These are phyloP conservation scores for Eriocheir sinensis DNA, from an alignment of 1,140 invertebrate genomes.

Conservation along the genomic window DNA sequence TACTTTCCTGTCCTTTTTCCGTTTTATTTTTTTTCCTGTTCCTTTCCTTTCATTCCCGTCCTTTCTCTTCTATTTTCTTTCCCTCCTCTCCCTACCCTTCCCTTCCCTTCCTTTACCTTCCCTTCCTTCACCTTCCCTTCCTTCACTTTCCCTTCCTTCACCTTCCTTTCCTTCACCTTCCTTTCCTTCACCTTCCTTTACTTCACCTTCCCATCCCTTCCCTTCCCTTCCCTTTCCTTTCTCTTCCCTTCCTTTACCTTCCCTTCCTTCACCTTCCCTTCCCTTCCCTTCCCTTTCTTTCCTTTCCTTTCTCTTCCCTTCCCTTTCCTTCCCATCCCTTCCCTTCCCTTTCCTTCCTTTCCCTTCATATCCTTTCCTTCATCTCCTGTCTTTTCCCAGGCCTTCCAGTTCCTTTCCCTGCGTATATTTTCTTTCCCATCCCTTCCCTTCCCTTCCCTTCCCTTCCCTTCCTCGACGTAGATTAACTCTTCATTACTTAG, in stretches of 20 bases:
- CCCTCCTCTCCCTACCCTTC: too few species aligned
- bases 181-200: too few species aligned
- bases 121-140: too few species aligned
- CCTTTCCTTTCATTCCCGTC: too few species aligned
- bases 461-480: background rate
- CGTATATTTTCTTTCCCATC: background rate
- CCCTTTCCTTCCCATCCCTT: background rate
- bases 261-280: background rate
- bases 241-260: background rate
- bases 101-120: too few species aligned
- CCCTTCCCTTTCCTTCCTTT: background rate
- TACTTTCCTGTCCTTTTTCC: too few species aligned
- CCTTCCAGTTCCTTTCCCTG: background rate
- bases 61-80: too few species aligned
- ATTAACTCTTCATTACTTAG: background rate
- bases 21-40: too few species aligned
- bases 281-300: background rate
- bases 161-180: too few species aligned
- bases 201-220: too few species aligned
- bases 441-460: background rate
- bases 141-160: too few species aligned
- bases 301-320: background rate
- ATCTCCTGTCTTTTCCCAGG: background rate
- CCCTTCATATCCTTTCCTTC: background rate
- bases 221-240: background rate